A percentile compares a stretch with the other conserved stretches of the same genome.
phyloP scores from a whole-genome alignment of 2,888 invertebrate species.

The Erannis defoliaria region DNA sequence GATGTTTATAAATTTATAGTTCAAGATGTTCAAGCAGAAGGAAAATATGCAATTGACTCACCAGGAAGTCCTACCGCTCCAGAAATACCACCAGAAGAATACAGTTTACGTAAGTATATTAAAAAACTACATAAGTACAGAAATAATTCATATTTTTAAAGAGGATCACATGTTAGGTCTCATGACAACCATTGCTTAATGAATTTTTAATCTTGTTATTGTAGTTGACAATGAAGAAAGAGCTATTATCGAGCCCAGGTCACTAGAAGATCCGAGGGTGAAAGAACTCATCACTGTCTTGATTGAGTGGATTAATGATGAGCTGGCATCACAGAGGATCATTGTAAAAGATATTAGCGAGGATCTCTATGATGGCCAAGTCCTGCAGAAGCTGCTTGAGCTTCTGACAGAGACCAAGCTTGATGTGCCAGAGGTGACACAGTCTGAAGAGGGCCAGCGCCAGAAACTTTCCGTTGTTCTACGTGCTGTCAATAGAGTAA shows the following conservation, averaged over 20 bases:
- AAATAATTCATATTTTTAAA: too few species aligned
- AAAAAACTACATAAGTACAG: too few species aligned
- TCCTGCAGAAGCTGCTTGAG: constrained; percentile 90
- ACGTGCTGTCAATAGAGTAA: constrained; percentile 94
- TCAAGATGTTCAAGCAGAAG: constrained; percentile 97
- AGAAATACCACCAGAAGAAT: constrained; percentile 97
- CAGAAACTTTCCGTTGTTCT: constrained; percentile 97
- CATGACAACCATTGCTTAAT: too few species aligned
- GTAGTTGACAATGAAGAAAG: constrained; percentile 98
- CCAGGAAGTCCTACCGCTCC: constrained; percentile 96
- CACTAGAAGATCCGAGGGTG: constrained; percentile 94
- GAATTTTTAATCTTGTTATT: constrained; percentile 4
- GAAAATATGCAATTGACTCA: constrained; percentile 98
- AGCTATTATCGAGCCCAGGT: constrained; percentile 96
- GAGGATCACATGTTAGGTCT: too few species aligned
- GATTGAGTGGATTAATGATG: constrained; percentile 99
- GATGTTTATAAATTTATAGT: constrained; percentile 82
- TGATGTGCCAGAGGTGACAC: constrained; percentile 99
- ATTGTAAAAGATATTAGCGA: constrained; percentile 98
- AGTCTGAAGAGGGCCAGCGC: constrained; percentile 98
- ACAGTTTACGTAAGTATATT: constrained; percentile 91
- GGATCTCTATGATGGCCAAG: constrained; percentile 98
- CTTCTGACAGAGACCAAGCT: constrained; percentile 95
- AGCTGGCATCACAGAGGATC: constrained; percentile 97
- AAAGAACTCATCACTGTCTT: constrained; percentile 94